Evolutionary conservation across 2,888 invertebrate species (phyloP), one percentile per base, ranked within the genome.

Genomic region (Trichopoda pennipes): DNA sequence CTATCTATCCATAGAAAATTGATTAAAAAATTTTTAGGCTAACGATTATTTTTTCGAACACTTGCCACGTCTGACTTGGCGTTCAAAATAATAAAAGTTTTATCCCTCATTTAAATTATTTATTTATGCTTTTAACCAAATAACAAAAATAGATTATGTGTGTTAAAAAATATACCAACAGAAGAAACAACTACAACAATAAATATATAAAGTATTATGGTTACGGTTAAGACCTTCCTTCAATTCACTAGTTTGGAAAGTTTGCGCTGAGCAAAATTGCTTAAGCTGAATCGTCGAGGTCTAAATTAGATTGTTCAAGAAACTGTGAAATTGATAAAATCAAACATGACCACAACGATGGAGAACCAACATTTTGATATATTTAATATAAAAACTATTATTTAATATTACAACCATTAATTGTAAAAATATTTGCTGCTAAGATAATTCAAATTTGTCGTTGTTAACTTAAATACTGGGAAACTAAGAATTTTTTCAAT

Each of bases 231-330:
- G 74, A 75, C 47, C 44, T 69, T 70, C 68, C 53, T 60, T 2
- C 3, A 66, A 74, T 78, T 82, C 82, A 82, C 68, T 60, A 78
- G 66, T 66, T 79, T 82, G 70, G 82, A 82, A 82, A 82, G 81
- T 70, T 78, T 70, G 53, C 23, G 44, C 42, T 58, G 16, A 53
- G 42, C 61, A 74, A 60, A 38, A 68, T 73, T 69, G 63, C 44
- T 68, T 81, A 53, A 69, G 75, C 66, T 58, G 53, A 58, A 78
- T 74, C 70, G 66, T 51, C 42, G 56, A 70, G 47, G 60, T 47
- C 64, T 72, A 70, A 72, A 78, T 82, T 82, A 78, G 56, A 60
- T 49, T 82, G 81, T 66, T 81, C 78, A 82, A 55, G 70, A 82
- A 78, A 78, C 81, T 82, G 75, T 82, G 82, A 75, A 82, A 82